These are phyloP conservation scores for Sinocyclocheilus anophthalmus DNA, from an alignment of 2,113 vertebrate species.

Conservation along the genomic window DNA sequence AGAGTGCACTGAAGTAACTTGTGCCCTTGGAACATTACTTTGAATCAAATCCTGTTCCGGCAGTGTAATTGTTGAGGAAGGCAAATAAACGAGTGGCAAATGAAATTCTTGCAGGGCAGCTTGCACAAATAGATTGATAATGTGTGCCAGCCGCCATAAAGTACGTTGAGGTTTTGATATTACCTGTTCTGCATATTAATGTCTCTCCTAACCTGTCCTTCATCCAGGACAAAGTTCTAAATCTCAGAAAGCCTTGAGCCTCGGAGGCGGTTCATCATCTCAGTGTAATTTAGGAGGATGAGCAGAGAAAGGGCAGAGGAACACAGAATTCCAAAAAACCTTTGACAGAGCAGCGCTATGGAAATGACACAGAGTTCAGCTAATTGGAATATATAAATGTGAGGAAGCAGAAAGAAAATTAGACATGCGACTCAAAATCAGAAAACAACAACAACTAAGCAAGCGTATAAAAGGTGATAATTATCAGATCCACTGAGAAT, in stretches of 20 bases:
- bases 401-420: too few species aligned
- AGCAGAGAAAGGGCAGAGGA: slow-evolving; percentile 64
- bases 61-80: slow-evolving; percentile 68
- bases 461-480: neutral
- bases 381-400: neutral
- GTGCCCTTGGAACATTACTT: slow-evolving; percentile 69
- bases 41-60: slow-evolving; percentile 67
- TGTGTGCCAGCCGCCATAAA: slow-evolving; percentile 68
- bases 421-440: neutral
- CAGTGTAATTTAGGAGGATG: slow-evolving; percentile 71
- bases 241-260: slow-evolving; percentile 75
- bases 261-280: slow-evolving; percentile 71
- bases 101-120: slow-evolving; percentile 73
- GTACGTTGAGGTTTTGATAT: slow-evolving; percentile 68
- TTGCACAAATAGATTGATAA: slow-evolving; percentile 78
- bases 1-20: slow-evolving; percentile 58
- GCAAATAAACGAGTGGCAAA: slow-evolving; percentile 75
- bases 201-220: slow-evolving; percentile 77
- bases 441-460: neutral
- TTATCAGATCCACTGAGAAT: neutral
- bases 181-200: slow-evolving; percentile 78
- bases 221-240: slow-evolving; percentile 76
- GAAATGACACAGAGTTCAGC: slow-evolving; percentile 24
- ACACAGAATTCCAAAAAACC: slow-evolving; percentile 65
- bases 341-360: slow-evolving; percentile 52